These are phyloP conservation scores for Clupea harengus DNA, from an alignment of 2,113 vertebrate genomes.

Conservation along the genomic window DNA sequence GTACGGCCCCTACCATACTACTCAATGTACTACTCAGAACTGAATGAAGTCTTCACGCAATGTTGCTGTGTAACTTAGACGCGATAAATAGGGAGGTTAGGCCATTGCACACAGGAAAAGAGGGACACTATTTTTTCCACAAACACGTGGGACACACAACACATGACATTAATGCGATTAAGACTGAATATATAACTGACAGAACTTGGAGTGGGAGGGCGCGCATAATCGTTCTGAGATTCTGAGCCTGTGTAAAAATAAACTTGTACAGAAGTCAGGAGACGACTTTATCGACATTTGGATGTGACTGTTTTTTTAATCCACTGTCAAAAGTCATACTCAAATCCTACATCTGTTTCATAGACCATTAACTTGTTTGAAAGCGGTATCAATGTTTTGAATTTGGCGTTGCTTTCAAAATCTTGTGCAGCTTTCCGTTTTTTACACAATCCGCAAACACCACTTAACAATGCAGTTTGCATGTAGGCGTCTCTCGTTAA, in stretches of 20 bases:
- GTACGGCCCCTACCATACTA: constrained; percentile 52
- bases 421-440: neutral
- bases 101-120: constrained; percentile 58
- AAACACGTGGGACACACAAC: constrained; percentile 61
- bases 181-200: constrained; percentile 63
- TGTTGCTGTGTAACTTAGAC: constrained; percentile 73
- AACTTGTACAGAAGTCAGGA: neutral
- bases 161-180: constrained; percentile 70
- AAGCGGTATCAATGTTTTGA: neutral
- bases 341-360: neutral
- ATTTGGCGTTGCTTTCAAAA: neutral
- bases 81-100: constrained; percentile 66
- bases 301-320: neutral
- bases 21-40: constrained; percentile 31
- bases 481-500: neutral
- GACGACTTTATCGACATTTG: neutral
- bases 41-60: constrained; percentile 57
- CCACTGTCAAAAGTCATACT: neutral
- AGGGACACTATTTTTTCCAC: constrained; percentile 49
- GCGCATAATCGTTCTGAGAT: neutral
- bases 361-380: neutral
- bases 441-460: neutral
- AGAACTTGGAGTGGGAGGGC: constrained; percentile 46
- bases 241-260: neutral
- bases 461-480: neutral